These are phyloP conservation scores for Agonopterix heracliana DNA, from an alignment of 2,888 invertebrate species.

Conservation along the genomic window DNA sequence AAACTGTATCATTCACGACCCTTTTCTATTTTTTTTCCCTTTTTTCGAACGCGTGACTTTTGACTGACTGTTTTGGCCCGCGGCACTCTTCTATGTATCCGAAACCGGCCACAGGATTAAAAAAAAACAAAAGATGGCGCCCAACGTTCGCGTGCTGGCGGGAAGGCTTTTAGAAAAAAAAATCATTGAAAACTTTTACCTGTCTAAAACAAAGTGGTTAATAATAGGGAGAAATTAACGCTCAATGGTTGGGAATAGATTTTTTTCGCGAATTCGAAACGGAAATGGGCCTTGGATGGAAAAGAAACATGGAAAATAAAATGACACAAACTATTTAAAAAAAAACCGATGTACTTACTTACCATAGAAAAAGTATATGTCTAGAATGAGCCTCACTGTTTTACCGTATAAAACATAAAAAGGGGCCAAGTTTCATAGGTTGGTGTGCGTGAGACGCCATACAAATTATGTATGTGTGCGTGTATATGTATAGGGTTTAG, in stretches of 20 bases:
- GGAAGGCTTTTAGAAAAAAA: conserved; percentile 54
- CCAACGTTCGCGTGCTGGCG: conserved; percentile 60
- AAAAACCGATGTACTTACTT: too few species aligned
- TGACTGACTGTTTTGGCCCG: conserved; percentile 70
- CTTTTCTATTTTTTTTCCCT: conserved; percentile 49
- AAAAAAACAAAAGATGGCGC: conserved; percentile 54
- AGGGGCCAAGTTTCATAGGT: too few species aligned
- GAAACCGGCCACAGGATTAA: conserved; percentile 46
- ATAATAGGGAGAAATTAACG: conserved; percentile 28
- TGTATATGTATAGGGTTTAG: too few species aligned
- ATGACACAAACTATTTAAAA: too few species aligned
- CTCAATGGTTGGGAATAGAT: background rate
- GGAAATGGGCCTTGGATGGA: background rate
- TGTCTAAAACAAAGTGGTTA: conserved; percentile 48
- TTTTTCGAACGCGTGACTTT: conserved; percentile 65
- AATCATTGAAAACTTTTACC: conserved; percentile 47
- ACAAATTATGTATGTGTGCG: too few species aligned
- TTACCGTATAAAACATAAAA: too few species aligned
- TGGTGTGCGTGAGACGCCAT: too few species aligned
- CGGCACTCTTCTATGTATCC: conserved; percentile 45
- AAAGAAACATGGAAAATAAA: too few species aligned
- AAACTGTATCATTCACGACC: conserved; percentile 70
- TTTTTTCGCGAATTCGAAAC: background rate
- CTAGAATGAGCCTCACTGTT: too few species aligned
- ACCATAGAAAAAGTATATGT: too few species aligned